Evolutionary conservation across 2,113 vertebrate genomes (phyloP).

Genomic region (Pteropus alecto): DNA sequence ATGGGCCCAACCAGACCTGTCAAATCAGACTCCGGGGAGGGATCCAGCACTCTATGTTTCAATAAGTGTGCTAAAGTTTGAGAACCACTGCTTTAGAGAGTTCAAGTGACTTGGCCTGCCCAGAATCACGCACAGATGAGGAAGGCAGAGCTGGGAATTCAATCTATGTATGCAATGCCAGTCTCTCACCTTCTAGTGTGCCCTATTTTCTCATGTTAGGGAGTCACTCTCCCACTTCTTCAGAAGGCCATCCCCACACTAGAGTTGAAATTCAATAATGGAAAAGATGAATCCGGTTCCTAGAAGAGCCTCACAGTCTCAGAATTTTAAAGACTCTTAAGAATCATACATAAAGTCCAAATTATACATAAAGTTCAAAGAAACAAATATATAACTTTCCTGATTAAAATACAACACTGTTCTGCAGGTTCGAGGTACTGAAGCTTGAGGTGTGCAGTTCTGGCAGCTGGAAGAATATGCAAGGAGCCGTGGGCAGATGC

Average conservation of each 20-base stretch:
- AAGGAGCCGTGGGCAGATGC: too few relatives aligned
- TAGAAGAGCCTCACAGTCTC: background rate
- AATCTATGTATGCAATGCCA: background rate
- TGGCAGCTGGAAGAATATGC: too few relatives aligned
- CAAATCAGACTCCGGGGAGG: background rate
- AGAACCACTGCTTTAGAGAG: background rate
- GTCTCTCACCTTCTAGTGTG: background rate
- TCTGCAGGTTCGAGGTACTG: too few relatives aligned
- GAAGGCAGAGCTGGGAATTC: background rate
- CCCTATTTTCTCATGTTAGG: background rate
- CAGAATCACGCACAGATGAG: background rate
- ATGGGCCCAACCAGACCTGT: background rate
- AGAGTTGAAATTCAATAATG: background rate
- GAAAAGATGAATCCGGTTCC: background rate
- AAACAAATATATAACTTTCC: background rate
- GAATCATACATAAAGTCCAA: background rate
- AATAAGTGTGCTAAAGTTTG: background rate
- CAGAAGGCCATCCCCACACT: background rate
- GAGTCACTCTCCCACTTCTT: background rate
- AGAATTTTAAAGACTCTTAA: background rate
- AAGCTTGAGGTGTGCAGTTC: too few relatives aligned
- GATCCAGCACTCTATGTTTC: background rate
- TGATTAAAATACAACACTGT: background rate
- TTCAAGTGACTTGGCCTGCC: background rate
- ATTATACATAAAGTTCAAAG: background rate